A percentile compares a stretch with the other conserved stretches of the same genome.
phyloP scores from a whole-genome alignment of 2,888 invertebrate genomes.

The Podabrus alpinus region DNA sequence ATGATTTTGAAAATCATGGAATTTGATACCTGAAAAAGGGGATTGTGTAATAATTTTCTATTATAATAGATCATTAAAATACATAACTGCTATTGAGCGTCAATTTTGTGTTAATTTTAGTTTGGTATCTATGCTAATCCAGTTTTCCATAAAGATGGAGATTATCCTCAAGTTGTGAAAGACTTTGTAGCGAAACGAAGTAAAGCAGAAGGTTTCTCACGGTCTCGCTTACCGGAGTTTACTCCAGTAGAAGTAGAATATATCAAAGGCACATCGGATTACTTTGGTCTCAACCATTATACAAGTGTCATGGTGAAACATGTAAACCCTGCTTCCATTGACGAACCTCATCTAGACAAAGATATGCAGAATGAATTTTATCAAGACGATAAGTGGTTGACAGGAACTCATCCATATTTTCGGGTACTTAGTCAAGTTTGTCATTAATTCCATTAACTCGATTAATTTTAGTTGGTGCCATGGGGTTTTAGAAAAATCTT shows the following conservation, averaged over 20 bases:
- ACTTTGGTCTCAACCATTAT: constrained; percentile 77
- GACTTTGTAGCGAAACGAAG: constrained; percentile 62
- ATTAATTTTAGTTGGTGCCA: constrained; percentile 48
- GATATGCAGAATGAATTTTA: constrained; percentile 53
- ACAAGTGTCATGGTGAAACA: constrained; percentile 42
- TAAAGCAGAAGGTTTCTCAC: constrained; percentile 60
- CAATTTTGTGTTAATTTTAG: constrained; percentile 43
- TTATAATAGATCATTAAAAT: too few relatives aligned
- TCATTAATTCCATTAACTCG: background rate
- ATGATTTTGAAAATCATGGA: background rate
- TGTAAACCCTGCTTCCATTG: constrained; percentile 5
- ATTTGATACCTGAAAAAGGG: background rate
- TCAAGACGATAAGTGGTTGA: constrained; percentile 55
- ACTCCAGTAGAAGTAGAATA: constrained; percentile 62
- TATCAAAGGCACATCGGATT: constrained; percentile 69
- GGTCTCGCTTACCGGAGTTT: constrained; percentile 67
- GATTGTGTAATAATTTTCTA: too few relatives aligned
- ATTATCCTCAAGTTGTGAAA: constrained; percentile 71
- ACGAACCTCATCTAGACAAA: background rate
- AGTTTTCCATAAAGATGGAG: constrained; percentile 63
- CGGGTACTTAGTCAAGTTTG: constrained; percentile 44
- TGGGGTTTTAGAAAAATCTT: constrained; percentile 68
- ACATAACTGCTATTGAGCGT: background rate
- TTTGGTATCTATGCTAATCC: constrained; percentile 64
- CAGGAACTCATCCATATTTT: constrained; percentile 56